phyloP scores from a whole-genome alignment of 2,113 vertebrate genomes.

The Osmerus eperlanus region DNA sequence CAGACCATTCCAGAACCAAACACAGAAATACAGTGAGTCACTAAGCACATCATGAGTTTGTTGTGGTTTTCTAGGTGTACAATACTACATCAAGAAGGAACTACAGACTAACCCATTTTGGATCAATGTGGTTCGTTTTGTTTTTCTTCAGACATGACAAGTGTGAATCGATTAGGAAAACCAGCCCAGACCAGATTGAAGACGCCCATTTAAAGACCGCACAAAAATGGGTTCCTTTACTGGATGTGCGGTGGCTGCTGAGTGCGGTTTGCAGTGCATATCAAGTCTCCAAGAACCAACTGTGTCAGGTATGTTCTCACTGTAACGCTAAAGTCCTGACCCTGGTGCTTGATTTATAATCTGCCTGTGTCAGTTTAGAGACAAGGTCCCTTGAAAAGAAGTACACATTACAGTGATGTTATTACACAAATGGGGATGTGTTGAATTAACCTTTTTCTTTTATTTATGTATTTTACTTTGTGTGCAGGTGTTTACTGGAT shows the following conservation, averaged over 20 bases:
- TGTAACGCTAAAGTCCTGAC: neutral
- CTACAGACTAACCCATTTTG: no score
- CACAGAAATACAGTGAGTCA: constrained; percentile 4
- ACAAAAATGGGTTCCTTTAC: neutral
- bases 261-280: constrained; percentile 18
- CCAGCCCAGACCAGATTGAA: neutral
- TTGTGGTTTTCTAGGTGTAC: no score
- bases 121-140: neutral
- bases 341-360: no score
- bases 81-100: no score
- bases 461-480: neutral
- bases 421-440: neutral
- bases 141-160: neutral
- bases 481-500: constrained; percentile 29
- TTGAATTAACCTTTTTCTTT: neutral
- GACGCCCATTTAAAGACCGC: constrained; percentile 7
- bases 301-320: constrained; percentile 28
- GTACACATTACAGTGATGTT: neutral
- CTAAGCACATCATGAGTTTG: neutral
- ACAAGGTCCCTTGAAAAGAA: neutral
- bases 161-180: neutral
- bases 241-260: constrained; percentile 16
- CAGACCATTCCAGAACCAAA: neutral
- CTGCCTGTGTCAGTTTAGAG: no score
- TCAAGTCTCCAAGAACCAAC: constrained; percentile 22